These are phyloP conservation scores for Rhagium mordax DNA, from an alignment of 2,888 invertebrate species.

Conservation along the genomic window DNA sequence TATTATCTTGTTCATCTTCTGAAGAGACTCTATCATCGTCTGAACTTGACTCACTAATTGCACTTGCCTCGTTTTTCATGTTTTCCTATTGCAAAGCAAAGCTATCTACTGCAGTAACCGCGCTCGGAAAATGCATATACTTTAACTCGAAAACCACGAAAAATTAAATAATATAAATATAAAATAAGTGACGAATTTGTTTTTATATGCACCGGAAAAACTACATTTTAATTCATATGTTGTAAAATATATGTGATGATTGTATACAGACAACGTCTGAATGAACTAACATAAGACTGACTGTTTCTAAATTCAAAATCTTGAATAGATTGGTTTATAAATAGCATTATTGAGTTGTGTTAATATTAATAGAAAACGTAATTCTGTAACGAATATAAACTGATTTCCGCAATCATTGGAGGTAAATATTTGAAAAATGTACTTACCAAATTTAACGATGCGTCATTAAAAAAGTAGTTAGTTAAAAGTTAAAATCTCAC, in stretches of 20 bases:
- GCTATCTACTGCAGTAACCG: not conserved
- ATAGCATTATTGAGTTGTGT: conserved; percentile 46
- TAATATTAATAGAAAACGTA: conserved; percentile 21
- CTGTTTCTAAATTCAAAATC: conserved; percentile 43
- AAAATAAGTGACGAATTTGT: not conserved
- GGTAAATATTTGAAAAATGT: conserved; percentile 22
- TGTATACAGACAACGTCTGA: conserved; percentile 32
- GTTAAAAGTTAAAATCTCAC: too few species aligned
- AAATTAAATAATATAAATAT: not conserved
- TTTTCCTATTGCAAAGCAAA: not conserved
- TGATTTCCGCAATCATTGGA: not conserved
- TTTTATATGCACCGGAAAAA: not conserved
- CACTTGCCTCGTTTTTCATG: conserved; percentile 25
- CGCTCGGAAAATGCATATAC: not conserved
- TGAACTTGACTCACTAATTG: conserved; percentile 50
- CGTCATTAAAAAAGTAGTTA: not conserved
- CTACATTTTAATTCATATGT: conserved; percentile 8
- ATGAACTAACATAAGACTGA: conserved; percentile 40
- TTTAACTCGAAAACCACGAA: not conserved
- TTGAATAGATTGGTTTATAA: conserved; percentile 44
- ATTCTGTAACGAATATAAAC: not conserved
- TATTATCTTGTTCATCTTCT: conserved; percentile 49
- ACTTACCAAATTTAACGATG: conserved; percentile 10
- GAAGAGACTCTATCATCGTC: conserved; percentile 43
- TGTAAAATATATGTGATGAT: too few species aligned